A percentile compares a stretch with the other conserved stretches of the same genome.
phyloP scores from a whole-genome alignment of 2,113 vertebrate species.

The Cinclus cinclus region DNA sequence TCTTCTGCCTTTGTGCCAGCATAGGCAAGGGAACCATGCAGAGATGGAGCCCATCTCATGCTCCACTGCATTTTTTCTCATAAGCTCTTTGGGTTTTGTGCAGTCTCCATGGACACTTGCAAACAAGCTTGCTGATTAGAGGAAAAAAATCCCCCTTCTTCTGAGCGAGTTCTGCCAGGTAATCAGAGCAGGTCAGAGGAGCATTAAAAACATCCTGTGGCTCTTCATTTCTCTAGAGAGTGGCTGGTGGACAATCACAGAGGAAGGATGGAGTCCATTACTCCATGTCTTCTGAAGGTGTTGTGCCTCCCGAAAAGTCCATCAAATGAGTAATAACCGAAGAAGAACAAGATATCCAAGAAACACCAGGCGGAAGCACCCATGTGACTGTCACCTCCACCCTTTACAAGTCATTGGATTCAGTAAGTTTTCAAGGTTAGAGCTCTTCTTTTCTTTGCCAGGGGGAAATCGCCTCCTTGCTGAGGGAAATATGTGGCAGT shows the following conservation, averaged over 20 bases:
- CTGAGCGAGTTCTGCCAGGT: background rate
- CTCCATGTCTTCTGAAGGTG: background rate
- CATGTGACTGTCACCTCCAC: background rate
- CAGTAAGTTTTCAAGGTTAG: background rate
- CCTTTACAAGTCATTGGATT: background rate
- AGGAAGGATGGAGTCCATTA: background rate
- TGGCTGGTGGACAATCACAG: background rate
- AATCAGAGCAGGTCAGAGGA: background rate
- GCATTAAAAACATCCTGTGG: background rate
- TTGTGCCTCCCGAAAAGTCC: background rate
- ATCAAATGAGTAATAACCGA: background rate
- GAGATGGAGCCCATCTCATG: background rate
- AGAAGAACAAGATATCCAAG: background rate
- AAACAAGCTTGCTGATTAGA: background rate
- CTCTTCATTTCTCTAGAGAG: background rate
- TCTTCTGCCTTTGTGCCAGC: background rate
- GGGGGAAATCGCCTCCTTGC: background rate
- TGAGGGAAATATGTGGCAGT: background rate
- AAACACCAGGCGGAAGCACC: background rate
- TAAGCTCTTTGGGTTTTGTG: background rate
- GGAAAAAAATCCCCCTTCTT: background rate
- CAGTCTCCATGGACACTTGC: background rate
- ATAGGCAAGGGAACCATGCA: background rate
- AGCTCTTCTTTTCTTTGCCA: background rate
- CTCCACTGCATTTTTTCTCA: background rate